Percentiles rank a stretch among this genome's conserved stretches.
phyloP scores from a whole-genome alignment of 1,140 invertebrate genomes.

The Drosophila serrata region DNA sequence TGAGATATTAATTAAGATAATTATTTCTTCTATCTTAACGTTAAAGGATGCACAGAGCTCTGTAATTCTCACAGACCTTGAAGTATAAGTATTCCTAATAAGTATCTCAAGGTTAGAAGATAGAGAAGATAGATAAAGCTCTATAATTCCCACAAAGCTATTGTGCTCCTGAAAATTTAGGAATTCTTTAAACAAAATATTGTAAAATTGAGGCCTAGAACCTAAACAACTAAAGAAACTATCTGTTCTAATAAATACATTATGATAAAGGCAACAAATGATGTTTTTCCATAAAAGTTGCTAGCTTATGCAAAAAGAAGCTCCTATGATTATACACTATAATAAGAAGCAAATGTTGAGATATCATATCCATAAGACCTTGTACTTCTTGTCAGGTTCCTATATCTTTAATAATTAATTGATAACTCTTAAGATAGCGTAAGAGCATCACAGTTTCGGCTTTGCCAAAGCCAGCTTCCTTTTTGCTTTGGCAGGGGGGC shows the following conservation, averaged over 20 bases:
- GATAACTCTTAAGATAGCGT: too few relatives aligned
- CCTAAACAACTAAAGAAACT: too few relatives aligned
- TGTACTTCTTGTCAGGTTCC: too few relatives aligned
- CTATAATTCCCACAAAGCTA: too few relatives aligned
- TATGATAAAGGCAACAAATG: background rate
- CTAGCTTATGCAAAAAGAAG: background rate
- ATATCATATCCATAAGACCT: background rate
- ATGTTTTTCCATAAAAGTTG: background rate
- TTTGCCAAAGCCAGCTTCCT: background rate
- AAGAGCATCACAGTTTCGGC: background rate
- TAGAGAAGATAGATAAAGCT: background rate
- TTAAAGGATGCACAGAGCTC: too few relatives aligned
- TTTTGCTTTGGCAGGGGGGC: constrained; percentile 18
- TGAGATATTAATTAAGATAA: too few relatives aligned
- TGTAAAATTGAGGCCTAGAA: background rate
- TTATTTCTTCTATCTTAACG: too few relatives aligned
- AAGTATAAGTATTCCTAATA: background rate
- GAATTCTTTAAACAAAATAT: background rate
- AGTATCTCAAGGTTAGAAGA: too few relatives aligned
- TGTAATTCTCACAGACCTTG: too few relatives aligned
- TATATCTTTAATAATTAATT: background rate
- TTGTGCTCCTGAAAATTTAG: too few relatives aligned
- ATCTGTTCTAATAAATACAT: background rate
- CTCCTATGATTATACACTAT: background rate
- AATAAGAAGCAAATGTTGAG: background rate